Evolutionary conservation across 2,888 invertebrate genomes (phyloP).

Genomic region (Pachydiplax longipennis): DNA sequence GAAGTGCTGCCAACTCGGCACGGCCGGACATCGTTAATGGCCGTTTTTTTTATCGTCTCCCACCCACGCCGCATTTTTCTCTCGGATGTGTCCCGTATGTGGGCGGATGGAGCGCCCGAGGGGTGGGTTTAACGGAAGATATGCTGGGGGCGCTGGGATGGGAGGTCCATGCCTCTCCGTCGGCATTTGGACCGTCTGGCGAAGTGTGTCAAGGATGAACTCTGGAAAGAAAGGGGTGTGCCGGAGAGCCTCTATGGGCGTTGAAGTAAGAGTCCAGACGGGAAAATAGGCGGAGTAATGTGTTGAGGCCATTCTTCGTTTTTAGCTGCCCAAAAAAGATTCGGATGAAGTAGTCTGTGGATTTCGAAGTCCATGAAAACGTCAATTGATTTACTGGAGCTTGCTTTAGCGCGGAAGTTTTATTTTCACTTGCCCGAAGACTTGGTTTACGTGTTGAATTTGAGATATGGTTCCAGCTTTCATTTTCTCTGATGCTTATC

Average conservation of each 20-base stretch:
- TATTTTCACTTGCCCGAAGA: no score
- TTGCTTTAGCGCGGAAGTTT: no score
- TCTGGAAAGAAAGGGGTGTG: background rate
- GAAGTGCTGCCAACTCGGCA: background rate
- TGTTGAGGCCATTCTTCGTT: background rate
- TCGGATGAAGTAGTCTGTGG: no score
- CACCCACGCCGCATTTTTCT: background rate
- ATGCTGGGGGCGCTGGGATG: background rate
- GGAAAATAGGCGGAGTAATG: background rate
- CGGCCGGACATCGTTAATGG: background rate
- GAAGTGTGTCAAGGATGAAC: slow-evolving; percentile 41
- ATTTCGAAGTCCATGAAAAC: no score
- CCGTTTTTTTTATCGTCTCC: background rate
- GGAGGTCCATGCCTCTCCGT: background rate
- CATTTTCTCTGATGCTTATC: no score
- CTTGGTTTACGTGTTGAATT: no score
- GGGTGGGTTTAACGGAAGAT: background rate
- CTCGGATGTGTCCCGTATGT: slow-evolving; percentile 3
- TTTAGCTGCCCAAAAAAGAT: background rate
- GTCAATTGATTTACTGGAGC: no score
- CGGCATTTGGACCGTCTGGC: slow-evolving; percentile 29
- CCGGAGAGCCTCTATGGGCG: background rate
- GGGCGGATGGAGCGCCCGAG: background rate
- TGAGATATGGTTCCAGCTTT: no score
- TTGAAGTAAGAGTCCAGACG: background rate